These are phyloP conservation scores for Netelia melanura DNA, from an alignment of 2,888 invertebrate genomes.

Conservation along the genomic window DNA sequence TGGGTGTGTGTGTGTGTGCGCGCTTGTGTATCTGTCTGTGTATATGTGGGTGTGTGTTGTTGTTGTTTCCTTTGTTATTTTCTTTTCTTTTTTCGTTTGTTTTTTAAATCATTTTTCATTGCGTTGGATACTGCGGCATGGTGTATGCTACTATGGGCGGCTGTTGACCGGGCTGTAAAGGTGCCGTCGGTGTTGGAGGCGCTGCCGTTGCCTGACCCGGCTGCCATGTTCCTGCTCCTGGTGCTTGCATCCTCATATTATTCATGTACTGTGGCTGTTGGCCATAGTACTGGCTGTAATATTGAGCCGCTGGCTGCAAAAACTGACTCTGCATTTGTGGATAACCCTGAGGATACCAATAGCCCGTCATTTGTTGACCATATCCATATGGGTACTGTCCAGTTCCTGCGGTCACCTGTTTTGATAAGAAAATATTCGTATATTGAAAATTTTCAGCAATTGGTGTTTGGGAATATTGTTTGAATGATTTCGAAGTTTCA, in stretches of 20 bases:
- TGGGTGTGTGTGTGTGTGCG: neutral
- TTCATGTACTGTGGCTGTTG: constrained; percentile 87
- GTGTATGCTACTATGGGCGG: constrained; percentile 86
- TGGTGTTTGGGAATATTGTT: neutral
- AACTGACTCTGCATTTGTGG: constrained; percentile 92
- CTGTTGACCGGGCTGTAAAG: constrained; percentile 83
- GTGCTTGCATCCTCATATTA: constrained; percentile 85
- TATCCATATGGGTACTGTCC: constrained; percentile 95
- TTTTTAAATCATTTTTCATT: constrained; percentile 87
- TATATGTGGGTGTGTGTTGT: constrained; percentile 38
- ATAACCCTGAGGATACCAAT: constrained; percentile 95
- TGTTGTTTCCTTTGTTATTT: constrained; percentile 63
- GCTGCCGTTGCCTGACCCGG: constrained; percentile 85
- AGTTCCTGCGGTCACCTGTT: constrained; percentile 87
- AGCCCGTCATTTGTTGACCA: constrained; percentile 93
- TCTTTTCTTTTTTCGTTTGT: constrained; percentile 64
- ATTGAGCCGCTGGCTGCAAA: constrained; percentile 90
- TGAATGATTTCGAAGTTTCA: neutral
- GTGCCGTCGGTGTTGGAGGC: constrained; percentile 82
- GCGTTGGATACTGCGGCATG: constrained; percentile 94
- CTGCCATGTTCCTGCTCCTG: constrained; percentile 84
- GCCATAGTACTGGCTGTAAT: constrained; percentile 88
- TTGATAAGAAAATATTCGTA: neutral
- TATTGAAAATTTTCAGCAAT: neutral
- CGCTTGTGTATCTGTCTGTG: constrained; percentile 9